Base-by-base conservation (phyloP, 2,797 vertebrate species). In the Spinus pinus region DNA sequence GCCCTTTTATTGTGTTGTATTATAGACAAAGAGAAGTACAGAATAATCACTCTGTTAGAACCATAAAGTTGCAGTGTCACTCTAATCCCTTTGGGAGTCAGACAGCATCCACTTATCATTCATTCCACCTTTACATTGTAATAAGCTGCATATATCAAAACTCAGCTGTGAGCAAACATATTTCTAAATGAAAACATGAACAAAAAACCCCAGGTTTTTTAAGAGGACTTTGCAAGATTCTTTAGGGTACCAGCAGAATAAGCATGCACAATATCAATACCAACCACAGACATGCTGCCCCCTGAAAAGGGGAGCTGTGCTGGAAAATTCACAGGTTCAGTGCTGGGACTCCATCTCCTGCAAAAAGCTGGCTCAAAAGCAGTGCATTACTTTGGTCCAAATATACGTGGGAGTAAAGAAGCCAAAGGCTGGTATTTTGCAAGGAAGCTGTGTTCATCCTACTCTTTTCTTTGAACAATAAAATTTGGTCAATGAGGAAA, bases 1-100 rank as follows among this genome's bases (percentile, higher is more conserved):
- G 82, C 62, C 89, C 80, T 94, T 96, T 97, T 96, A 97, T 96
- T 97, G 73, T 83, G 28, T 70, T 78, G 49, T 11, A 13, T 83
- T 73, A 35, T 8, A 94, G 88, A 91, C 73, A 75, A 89, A 87
- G 77, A 79, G 31, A 42, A 93, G 21, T 70, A 83, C 42, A 93
- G 82, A 87, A 85, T 51, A 74, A 79, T 51, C 69, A 57, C 25
- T 71, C 49, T 8, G 2, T 60, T 91, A 75, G 50, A 57, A 25
- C 64, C 8, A 4, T 25, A 65, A 90, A 93, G 54, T 47, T 91
- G 89, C 93, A 93, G 56, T 60, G 66, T 95, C 87, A 94, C 78
- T 92, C 88, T 86, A 62, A 79, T 81, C 70, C 54, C 82, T 78
- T 83, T 39, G 79, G 82, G 82, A 93, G 69, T 64, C 90, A 74